Conservation (phyloP, 2,888 invertebrate species). For the Melieria picta region DNA sequence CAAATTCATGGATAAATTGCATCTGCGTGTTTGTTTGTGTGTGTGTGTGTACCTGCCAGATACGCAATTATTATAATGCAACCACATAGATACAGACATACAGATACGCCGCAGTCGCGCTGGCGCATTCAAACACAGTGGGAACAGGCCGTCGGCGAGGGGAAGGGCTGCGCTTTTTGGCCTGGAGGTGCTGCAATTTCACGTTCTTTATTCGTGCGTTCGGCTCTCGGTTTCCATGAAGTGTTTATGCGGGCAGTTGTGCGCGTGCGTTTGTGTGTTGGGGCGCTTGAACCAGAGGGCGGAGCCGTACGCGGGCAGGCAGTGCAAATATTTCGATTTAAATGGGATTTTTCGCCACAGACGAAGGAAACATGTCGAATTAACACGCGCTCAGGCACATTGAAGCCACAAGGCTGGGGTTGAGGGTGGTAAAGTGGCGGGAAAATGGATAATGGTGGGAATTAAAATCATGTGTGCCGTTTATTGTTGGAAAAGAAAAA, state of each 20-base stretch:
- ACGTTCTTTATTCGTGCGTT: slow-evolving; percentile 61
- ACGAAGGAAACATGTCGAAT: slow-evolving; percentile 58
- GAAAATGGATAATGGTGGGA: too few relatives aligned
- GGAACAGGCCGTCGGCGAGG: slow-evolving; percentile 12
- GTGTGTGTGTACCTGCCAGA: slow-evolving; percentile 29
- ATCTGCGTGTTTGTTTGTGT: slow-evolving; percentile 50
- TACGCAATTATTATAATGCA: slow-evolving; percentile 29
- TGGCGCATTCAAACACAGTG: background rate
- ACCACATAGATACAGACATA: slow-evolving; percentile 4
- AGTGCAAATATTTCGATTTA: slow-evolving; percentile 61
- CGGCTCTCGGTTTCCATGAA: slow-evolving; percentile 27
- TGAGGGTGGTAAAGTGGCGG: background rate
- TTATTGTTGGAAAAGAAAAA: too few relatives aligned
- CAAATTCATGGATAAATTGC: slow-evolving; percentile 66
- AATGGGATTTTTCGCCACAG: slow-evolving; percentile 45
- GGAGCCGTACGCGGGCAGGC: slow-evolving; percentile 44
- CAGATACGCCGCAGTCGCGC: slow-evolving; percentile 1
- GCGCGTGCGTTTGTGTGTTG: slow-evolving; percentile 21
- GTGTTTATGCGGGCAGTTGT: slow-evolving; percentile 23
- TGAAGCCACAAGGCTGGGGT: background rate
- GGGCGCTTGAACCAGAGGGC: slow-evolving; percentile 36
- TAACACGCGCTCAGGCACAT: slow-evolving; percentile 49
- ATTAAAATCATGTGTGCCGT: too few relatives aligned
- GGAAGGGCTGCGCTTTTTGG: slow-evolving; percentile 38
- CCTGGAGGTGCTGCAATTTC: slow-evolving; percentile 64